Conservation (phyloP, 2,888 invertebrate genomes). For the Troides oblongomaculatus region DNA sequence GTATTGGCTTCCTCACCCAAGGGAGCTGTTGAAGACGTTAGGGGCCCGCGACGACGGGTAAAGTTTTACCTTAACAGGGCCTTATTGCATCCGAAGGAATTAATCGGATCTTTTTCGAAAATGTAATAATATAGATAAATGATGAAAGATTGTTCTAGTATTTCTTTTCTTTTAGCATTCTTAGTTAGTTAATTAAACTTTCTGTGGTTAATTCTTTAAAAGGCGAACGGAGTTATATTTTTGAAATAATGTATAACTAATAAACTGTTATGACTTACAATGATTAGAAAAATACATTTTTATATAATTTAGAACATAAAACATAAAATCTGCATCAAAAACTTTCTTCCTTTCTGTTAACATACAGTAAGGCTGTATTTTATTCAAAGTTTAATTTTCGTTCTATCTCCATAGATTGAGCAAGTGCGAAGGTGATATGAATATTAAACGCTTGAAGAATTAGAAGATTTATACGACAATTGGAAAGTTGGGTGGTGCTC, state of each 20-base stretch:
- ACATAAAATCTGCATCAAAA: background rate
- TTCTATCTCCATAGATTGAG: slow-evolving; percentile 10
- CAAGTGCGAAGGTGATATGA: slow-evolving; percentile 64
- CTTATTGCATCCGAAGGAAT: slow-evolving; percentile 9
- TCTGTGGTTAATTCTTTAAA: too few relatives aligned
- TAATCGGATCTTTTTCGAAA: slow-evolving; percentile 9
- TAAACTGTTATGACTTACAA: too few relatives aligned
- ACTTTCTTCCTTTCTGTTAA: slow-evolving; percentile 1
- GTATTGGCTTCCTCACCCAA: slow-evolving; percentile 8
- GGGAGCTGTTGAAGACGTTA: slow-evolving; percentile 11
- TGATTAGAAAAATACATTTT: too few relatives aligned
- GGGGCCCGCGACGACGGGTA: slow-evolving; percentile 3
- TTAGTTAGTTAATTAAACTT: too few relatives aligned
- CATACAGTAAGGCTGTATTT: slow-evolving; percentile 16
- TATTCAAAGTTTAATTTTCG: background rate
- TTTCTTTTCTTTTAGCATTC: too few relatives aligned
- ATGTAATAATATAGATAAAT: slow-evolving; percentile 2
- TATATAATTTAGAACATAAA: too few relatives aligned
- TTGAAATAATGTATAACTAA: too few relatives aligned
- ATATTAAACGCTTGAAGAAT: slow-evolving; percentile 78
- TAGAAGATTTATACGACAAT: slow-evolving; percentile 76
- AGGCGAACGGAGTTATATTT: too few relatives aligned
- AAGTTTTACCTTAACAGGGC: slow-evolving; percentile 6
- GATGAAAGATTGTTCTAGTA: background rate
- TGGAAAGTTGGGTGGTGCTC: slow-evolving; percentile 62